phyloP scores from a whole-genome alignment of 2,797 vertebrate genomes.

The Sparus aurata region DNA sequence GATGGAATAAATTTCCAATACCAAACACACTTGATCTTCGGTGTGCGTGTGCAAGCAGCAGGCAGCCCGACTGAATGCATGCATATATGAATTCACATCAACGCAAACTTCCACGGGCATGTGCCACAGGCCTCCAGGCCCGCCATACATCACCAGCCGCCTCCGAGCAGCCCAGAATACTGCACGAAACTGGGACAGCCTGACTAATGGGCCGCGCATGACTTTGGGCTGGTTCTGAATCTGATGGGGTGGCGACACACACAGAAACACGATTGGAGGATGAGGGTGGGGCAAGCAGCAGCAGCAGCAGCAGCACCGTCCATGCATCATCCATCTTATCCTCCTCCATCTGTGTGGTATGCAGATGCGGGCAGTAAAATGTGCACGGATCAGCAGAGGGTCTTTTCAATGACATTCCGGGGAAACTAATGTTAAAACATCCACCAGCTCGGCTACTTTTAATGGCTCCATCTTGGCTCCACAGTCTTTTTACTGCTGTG shows the following conservation, averaged over 20 bases:
- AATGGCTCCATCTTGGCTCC: background rate
- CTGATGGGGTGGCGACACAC: conserved; percentile 24
- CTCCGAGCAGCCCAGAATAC: conserved; percentile 42
- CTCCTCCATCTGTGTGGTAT: conserved; percentile 37
- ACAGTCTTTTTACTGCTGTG: background rate
- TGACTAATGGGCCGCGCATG: conserved; percentile 59
- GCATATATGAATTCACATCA: conserved; percentile 41
- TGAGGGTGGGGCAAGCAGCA: conserved; percentile 34
- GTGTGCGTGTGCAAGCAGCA: conserved; percentile 25
- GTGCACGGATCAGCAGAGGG: conserved; percentile 24
- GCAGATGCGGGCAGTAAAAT: conserved; percentile 50
- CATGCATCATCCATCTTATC: conserved; percentile 38
- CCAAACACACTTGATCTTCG: conserved; percentile 48
- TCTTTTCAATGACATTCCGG: background rate
- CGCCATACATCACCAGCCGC: conserved; percentile 62
- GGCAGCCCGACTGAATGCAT: conserved; percentile 20
- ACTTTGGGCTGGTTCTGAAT: conserved; percentile 30
- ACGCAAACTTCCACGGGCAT: conserved; percentile 22
- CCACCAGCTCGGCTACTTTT: background rate
- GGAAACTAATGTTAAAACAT: conserved; percentile 11
- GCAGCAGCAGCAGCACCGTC: background rate
- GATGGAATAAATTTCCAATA: conserved; percentile 73
- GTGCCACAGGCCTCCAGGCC: conserved; percentile 16
- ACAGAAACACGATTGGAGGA: conserved; percentile 46
- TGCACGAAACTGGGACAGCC: conserved; percentile 71